Percentiles rank a stretch among this genome's conserved stretches.
Evolutionary conservation across 2,113 vertebrate genomes (phyloP).

Genomic region (Mustela lutreola): DNA sequence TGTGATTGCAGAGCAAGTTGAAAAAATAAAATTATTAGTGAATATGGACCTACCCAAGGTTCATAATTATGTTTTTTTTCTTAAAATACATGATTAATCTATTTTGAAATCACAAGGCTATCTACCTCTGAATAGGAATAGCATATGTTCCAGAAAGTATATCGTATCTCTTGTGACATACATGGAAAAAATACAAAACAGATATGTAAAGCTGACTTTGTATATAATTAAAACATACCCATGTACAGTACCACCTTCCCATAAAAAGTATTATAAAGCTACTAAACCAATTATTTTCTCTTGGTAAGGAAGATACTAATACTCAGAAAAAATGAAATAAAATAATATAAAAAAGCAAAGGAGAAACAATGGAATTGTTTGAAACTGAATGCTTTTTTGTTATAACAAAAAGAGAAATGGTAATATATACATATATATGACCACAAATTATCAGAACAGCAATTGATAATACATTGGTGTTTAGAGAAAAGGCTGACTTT

Average conservation of each 20-base stretch:
- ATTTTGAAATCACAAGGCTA: slow-evolving; percentile 68
- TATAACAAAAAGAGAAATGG: background rate
- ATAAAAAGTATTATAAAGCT: background rate
- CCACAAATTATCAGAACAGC: background rate
- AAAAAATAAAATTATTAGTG: slow-evolving; percentile 58
- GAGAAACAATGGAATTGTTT: background rate
- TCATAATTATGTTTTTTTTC: slow-evolving; percentile 50
- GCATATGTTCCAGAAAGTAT: background rate
- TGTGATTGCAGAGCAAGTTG: background rate
- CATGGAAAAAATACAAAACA: slow-evolving; percentile 28
- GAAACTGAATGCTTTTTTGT: background rate
- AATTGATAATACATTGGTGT: background rate
- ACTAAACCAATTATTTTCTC: background rate
- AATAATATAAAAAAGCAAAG: slow-evolving; percentile 17
- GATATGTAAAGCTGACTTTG: background rate
- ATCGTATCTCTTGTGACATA: background rate
- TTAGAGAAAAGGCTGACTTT: background rate
- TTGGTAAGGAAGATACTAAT: background rate
- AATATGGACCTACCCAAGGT: background rate
- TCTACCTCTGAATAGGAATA: background rate
- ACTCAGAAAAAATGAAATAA: background rate
- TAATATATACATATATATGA: background rate
- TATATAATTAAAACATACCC: slow-evolving; percentile 15
- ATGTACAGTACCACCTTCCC: background rate
- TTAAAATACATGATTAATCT: slow-evolving; percentile 36